Percentiles rank a stretch among this genome's conserved stretches.
phyloP scores from a whole-genome alignment of 2,888 invertebrate genomes.

The Acleris sparsana region DNA sequence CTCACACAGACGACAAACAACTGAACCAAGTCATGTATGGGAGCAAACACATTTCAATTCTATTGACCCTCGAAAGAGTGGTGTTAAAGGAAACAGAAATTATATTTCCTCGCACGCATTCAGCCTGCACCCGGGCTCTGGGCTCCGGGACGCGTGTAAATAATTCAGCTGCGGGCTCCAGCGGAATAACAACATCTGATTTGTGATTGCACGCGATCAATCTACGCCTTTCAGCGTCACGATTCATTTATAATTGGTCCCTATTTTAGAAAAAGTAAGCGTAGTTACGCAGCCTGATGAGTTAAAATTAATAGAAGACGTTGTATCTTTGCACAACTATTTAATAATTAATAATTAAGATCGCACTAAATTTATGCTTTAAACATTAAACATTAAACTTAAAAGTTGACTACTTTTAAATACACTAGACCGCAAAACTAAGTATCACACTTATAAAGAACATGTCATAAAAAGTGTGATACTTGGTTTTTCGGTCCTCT shows the following conservation, averaged over 20 bases:
- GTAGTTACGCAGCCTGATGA: no score
- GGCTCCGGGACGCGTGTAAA: constrained; percentile 61
- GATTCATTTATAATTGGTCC: constrained; percentile 12
- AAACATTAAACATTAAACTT: no score
- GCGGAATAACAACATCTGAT: constrained; percentile 79
- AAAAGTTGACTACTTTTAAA: no score
- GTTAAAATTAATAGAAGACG: no score
- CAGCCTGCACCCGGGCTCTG: constrained; percentile 30
- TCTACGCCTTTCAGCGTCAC: constrained; percentile 63
- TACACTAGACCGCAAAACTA: no score
- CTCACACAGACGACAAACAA: constrained; percentile 12
- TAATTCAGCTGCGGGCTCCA: constrained; percentile 76
- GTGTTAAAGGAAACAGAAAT: constrained; percentile 47
- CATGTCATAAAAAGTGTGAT: no score
- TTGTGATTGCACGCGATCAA: constrained; percentile 77
- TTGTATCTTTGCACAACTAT: no score
- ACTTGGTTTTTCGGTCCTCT: no score
- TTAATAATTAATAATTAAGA: no score
- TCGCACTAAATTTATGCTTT: no score
- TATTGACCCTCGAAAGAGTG: constrained; percentile 42
- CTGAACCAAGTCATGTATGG: constrained; percentile 16
- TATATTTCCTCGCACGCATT: constrained; percentile 53
- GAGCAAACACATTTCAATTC: constrained; percentile 43
- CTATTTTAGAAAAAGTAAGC: no score
- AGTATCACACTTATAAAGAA: no score